phyloP scores from a whole-genome alignment of 2,797 vertebrate genomes.

The Phaenicophaeus curvirostris region DNA sequence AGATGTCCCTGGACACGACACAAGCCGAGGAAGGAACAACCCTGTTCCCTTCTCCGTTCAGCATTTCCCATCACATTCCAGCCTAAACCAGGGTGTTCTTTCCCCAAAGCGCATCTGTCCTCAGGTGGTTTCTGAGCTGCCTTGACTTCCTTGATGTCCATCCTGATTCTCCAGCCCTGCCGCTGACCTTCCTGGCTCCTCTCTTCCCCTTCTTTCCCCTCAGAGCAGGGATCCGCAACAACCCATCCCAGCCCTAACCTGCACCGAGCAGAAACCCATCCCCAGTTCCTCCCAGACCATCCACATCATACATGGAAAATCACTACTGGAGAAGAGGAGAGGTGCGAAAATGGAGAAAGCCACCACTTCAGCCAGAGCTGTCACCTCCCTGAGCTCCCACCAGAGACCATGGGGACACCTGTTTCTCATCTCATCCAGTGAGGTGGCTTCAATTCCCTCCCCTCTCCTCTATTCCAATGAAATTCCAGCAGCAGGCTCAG shows the following conservation, averaged over 20 bases:
- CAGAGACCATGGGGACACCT: not conserved
- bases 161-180: not conserved
- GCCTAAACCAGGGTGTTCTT: not conserved
- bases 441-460: rapidly evolving
- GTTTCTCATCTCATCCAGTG: not conserved
- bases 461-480: not conserved
- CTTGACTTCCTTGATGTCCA: not conserved
- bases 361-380: not conserved
- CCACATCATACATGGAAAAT: not conserved
- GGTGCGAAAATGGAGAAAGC: not conserved
- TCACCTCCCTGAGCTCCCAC: not conserved
- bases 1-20: not conserved
- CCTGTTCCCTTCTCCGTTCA: too few relatives aligned
- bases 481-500: not conserved
- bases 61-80: too few relatives aligned
- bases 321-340: not conserved
- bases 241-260: not conserved
- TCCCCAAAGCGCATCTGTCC: not conserved
- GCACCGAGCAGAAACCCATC: rapidly evolving
- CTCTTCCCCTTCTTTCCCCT: not conserved
- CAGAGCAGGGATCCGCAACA: not conserved
- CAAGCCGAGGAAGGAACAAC: not conserved
- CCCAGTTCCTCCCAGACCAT: not conserved
- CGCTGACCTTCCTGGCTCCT: rapidly evolving
- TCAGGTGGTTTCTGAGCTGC: not conserved